A percentile compares a stretch with the other conserved stretches of the same genome.
Evolutionary conservation across 2,797 vertebrate species (phyloP).

Genomic region (Melanogrammus aeglefinus): DNA sequence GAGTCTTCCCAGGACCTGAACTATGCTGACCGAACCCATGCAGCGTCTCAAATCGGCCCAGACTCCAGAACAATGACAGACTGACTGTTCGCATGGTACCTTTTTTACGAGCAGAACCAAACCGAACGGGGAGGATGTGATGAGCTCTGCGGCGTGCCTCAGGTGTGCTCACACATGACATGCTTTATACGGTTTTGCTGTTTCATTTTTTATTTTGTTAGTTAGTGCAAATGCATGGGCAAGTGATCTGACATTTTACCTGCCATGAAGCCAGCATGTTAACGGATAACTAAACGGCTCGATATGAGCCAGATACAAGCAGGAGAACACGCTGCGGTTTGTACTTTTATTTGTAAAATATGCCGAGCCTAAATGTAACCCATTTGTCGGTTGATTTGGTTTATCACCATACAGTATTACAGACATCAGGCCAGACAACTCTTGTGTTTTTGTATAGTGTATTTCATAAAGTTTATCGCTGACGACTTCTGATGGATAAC

Average conservation of each 20-base stretch:
- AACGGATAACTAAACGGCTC: background rate
- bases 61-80: background rate
- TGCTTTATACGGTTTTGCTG: background rate
- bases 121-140: background rate
- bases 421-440: background rate
- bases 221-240: background rate
- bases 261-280: background rate
- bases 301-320: background rate
- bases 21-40: background rate
- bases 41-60: background rate
- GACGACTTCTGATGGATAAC: background rate
- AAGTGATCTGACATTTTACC: background rate
- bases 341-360: background rate
- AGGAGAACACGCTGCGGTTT: background rate
- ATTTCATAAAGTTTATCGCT: background rate
- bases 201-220: background rate
- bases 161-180: background rate
- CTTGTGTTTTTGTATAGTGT: background rate
- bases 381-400: background rate
- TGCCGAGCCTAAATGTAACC: constrained; percentile 4
- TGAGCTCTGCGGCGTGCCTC: background rate
- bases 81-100: background rate
- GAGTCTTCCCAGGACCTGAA: background rate
- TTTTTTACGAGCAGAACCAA: background rate
- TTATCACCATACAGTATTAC: background rate